phyloP scores from a whole-genome alignment of 2,797 vertebrate species.

The Sorex maritimensis region DNA sequence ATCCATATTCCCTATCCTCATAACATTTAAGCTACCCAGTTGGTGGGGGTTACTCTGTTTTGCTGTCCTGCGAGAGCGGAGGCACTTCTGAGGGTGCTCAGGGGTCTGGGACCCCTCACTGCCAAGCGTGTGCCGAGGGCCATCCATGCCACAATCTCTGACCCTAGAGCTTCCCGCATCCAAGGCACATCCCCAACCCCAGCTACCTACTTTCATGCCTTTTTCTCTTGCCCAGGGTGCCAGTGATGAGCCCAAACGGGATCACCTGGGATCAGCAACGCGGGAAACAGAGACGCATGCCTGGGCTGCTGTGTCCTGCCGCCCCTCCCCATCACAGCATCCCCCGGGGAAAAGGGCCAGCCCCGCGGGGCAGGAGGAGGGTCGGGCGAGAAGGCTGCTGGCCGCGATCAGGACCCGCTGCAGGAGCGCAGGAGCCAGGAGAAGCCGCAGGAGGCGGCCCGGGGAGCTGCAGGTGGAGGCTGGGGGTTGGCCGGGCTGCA shows the following conservation, averaged over 20 bases:
- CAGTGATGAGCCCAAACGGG: neutral
- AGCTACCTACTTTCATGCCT: too few species aligned
- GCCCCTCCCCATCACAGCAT: too few species aligned
- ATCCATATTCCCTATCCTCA: neutral
- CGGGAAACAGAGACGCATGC: accelerated
- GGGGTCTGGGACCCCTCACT: too few species aligned
- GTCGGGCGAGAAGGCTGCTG: too few species aligned
- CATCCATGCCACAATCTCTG: too few species aligned
- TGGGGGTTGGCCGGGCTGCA: accelerated
- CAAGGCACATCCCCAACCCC: too few species aligned
- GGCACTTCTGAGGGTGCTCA: too few species aligned
- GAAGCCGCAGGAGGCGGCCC: neutral
- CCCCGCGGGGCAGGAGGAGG: neutral
- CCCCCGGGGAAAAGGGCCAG: neutral
- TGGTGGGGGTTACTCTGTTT: too few species aligned
- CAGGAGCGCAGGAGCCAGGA: neutral
- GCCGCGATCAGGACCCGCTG: neutral
- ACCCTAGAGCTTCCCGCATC: too few species aligned
- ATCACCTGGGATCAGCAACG: slow-evolving; percentile 17
- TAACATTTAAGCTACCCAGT: neutral
- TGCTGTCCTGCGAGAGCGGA: too few species aligned
- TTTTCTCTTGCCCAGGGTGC: neutral
- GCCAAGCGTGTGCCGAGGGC: too few species aligned
- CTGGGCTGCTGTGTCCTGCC: neutral
- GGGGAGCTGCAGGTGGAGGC: neutral